These are phyloP conservation scores for Mareca penelope DNA, from an alignment of 2,797 vertebrate genomes.

Conservation along the genomic window DNA sequence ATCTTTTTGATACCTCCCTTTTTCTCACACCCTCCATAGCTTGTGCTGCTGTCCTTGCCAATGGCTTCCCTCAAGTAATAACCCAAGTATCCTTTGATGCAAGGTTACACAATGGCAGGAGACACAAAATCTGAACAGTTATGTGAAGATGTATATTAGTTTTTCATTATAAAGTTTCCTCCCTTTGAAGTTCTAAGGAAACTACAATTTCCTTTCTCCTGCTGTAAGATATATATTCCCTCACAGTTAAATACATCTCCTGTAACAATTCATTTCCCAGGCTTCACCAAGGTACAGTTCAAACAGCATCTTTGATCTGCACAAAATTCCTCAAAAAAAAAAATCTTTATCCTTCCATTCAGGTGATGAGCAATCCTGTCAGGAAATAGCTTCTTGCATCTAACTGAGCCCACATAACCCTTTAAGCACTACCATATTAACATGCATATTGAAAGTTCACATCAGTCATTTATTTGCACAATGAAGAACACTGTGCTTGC, in stretches of 20 bases:
- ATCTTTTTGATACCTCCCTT: not conserved
- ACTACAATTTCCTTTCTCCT: constrained; percentile 50
- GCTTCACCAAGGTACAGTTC: not conserved
- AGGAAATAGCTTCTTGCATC: not conserved
- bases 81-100: constrained; percentile 34
- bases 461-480: not conserved
- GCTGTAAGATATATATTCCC: not conserved
- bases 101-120: constrained; percentile 22
- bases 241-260: not conserved
- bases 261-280: constrained; percentile 37
- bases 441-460: not conserved
- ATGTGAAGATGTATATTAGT: not conserved
- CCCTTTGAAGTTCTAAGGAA: constrained; percentile 58
- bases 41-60: not conserved
- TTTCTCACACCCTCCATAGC: not conserved
- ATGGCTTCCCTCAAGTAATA: not conserved
- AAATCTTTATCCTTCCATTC: not conserved
- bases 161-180: constrained; percentile 47
- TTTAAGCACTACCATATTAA: not conserved
- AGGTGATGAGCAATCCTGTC: not conserved
- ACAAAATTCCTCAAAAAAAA: not conserved
- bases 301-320: constrained; percentile 12
- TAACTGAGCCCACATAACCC: not conserved
- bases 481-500: not conserved
- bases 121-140: constrained; percentile 15